Evolutionary conservation across 2,888 invertebrate genomes (phyloP).

Genomic region (Coleophora deauratella): DNA sequence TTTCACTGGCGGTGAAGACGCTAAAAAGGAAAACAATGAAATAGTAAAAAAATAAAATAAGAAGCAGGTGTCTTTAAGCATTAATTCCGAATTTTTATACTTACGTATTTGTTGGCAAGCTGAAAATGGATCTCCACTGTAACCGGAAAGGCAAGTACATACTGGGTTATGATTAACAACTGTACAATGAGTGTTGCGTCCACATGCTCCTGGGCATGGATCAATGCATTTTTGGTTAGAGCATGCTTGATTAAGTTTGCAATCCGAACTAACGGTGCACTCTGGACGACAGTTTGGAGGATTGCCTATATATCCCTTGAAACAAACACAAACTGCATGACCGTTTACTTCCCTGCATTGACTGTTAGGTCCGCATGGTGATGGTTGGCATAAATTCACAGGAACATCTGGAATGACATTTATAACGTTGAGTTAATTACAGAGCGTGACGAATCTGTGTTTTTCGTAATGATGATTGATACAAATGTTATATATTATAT

Average conservation of each 20-base stretch:
- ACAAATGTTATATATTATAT: no score
- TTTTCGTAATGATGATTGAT: no score
- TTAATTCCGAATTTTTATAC: constrained; percentile 20
- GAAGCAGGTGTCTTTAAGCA: background rate
- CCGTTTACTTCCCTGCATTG: constrained; percentile 80
- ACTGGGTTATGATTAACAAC: constrained; percentile 80
- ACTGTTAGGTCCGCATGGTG: constrained; percentile 81
- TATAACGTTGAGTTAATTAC: no score
- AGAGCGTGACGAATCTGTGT: no score
- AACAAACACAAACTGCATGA: constrained; percentile 82
- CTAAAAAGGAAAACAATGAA: constrained; percentile 21
- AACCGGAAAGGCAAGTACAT: constrained; percentile 76
- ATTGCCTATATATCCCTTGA: constrained; percentile 78
- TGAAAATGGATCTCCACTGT: constrained; percentile 83
- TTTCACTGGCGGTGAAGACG: constrained; percentile 39
- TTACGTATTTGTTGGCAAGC: constrained; percentile 72
- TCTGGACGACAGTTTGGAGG: constrained; percentile 86
- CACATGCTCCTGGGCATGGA: constrained; percentile 84
- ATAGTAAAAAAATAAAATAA: background rate
- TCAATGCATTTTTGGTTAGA: constrained; percentile 83
- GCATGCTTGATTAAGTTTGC: constrained; percentile 80
- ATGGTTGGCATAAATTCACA: constrained; percentile 50
- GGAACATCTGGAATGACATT: constrained; percentile 9
- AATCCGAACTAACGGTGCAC: constrained; percentile 84
- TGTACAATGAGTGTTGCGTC: constrained; percentile 71